Percentiles rank a stretch among this genome's conserved stretches.
These are phyloP conservation scores for Volucella bombylans DNA, from an alignment of 2,888 invertebrate genomes.

Conservation along the genomic window DNA sequence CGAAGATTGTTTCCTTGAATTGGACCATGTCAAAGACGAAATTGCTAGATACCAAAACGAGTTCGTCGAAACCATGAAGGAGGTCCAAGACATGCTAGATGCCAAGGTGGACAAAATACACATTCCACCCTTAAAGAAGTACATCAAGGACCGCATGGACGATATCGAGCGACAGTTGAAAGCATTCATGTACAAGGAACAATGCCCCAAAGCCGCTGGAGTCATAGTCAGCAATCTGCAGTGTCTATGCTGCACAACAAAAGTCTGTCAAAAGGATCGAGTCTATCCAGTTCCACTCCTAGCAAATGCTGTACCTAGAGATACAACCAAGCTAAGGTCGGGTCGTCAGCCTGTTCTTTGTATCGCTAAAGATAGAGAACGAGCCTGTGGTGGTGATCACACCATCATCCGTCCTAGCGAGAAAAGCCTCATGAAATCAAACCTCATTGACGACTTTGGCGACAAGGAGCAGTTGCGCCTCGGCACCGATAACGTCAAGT, in stretches of 20 bases:
- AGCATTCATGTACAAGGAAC: conserved; percentile 74
- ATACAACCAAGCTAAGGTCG: conserved; percentile 70
- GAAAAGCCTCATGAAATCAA: conserved; percentile 75
- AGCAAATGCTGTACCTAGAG: conserved; percentile 73
- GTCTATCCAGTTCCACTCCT: conserved; percentile 44
- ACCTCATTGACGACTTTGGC: conserved; percentile 77
- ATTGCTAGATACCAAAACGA: conserved; percentile 75
- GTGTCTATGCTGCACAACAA: conserved; percentile 78
- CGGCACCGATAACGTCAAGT: conserved; percentile 21
- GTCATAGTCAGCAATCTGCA: conserved; percentile 76
- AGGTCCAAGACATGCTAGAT: conserved; percentile 81
- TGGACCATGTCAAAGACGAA: conserved; percentile 75
- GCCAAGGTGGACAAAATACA: conserved; percentile 80
- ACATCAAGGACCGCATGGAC: conserved; percentile 76
- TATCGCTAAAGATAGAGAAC: conserved; percentile 12
- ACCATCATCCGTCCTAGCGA: conserved; percentile 75
- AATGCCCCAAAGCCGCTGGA: conserved; percentile 79
- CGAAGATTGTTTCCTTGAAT: conserved; percentile 78
- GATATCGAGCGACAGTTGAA: conserved; percentile 75
- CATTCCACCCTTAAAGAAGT: conserved; percentile 80
- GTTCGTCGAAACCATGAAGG: conserved; percentile 80
- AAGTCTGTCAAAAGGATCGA: conserved; percentile 75
- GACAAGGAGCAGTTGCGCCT: conserved; percentile 27
- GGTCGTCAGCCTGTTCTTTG: not conserved
- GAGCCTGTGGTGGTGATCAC: conserved; percentile 74